These are phyloP conservation scores for Drosophila tsacasi DNA, from an alignment of 1,140 invertebrate genomes.

Conservation along the genomic window DNA sequence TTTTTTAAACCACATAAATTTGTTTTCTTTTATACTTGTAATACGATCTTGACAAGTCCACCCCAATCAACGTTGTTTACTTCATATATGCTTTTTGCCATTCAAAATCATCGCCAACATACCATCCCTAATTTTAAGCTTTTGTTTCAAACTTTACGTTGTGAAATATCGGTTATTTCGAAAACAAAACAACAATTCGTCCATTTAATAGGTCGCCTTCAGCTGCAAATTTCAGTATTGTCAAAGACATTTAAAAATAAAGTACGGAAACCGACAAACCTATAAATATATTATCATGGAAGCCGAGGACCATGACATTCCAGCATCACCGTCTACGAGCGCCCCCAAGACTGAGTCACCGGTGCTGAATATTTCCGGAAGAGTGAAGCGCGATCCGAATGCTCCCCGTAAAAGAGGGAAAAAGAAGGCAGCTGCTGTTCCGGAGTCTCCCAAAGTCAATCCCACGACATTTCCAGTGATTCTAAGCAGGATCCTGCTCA, in stretches of 20 bases:
- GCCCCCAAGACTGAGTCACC: background rate
- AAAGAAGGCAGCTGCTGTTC: constrained; percentile 14
- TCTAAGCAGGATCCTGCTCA: constrained; percentile 33
- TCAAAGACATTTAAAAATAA: background rate
- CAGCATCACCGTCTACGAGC: background rate
- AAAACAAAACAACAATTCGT: background rate
- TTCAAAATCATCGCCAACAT: background rate
- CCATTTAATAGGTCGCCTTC: constrained; percentile 1
- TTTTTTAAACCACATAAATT: background rate
- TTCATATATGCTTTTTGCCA: background rate
- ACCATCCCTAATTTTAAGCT: constrained; percentile 17
- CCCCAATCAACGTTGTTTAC: constrained; percentile 1
- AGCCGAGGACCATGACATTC: background rate
- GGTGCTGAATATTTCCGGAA: constrained; percentile 31
- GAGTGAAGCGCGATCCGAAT: background rate
- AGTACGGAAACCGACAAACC: background rate
- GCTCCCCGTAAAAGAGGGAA: constrained; percentile 19
- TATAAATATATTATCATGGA: background rate
- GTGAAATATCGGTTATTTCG: constrained; percentile 28
- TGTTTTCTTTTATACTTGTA: background rate
- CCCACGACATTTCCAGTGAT: constrained; percentile 20
- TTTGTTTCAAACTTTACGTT: constrained; percentile 9
- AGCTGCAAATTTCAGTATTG: background rate
- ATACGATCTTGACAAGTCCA: background rate
- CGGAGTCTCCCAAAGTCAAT: constrained; percentile 13